Evolutionary conservation across 2,113 vertebrate genomes (phyloP), one percentile per base, ranked within the genome.

Genomic region (Strigops habroptila): DNA sequence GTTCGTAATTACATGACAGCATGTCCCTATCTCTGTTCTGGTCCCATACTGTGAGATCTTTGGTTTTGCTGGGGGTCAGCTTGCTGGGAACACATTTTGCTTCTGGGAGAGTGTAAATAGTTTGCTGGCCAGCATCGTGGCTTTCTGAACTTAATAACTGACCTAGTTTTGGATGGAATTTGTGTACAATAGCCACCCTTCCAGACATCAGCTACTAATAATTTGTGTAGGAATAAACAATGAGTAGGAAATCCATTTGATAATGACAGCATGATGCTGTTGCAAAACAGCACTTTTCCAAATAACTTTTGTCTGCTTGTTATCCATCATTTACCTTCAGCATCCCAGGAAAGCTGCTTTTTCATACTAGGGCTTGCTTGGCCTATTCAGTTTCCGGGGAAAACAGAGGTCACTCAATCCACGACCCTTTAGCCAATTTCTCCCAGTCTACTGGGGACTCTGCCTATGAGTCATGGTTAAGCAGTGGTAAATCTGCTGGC

Each of bases 111-210:
- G 59, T 30, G 35, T 77, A 67, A 77, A 49, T 18, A 85, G 46
- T 63, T 87, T 81, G n/a, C 70, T 82, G 55, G 52, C 18, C 31
- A 78, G 43, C 39, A 44, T 51, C 4, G 5, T 33, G 57, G 41
- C 35, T 92, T 85, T 76, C 53, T 60, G 67, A 88, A 92, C 63
- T 84, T 68, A 82, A 86, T 43, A 59, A n/a, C 67, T 93, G 52
- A 59, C 80, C 75, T 92, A 80, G 82, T 95, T 95, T 86, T 91
- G 75, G 65, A 68, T 93, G 71, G 44, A 63, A 68, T 76, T 90
- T 2, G 1, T 70, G 28, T 91, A 8, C 68, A 92, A 88, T 80
- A 60, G 30, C 78, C 75, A 82, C 21, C 28, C 79, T 95, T 92
- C 62, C 46, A 86, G 39, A 67, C 19, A 77, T 53, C 31, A 71